A percentile compares a stretch with the other conserved stretches of the same genome.
phyloP scores from a whole-genome alignment of 2,888 invertebrate species.

The Philereme vetulata region DNA sequence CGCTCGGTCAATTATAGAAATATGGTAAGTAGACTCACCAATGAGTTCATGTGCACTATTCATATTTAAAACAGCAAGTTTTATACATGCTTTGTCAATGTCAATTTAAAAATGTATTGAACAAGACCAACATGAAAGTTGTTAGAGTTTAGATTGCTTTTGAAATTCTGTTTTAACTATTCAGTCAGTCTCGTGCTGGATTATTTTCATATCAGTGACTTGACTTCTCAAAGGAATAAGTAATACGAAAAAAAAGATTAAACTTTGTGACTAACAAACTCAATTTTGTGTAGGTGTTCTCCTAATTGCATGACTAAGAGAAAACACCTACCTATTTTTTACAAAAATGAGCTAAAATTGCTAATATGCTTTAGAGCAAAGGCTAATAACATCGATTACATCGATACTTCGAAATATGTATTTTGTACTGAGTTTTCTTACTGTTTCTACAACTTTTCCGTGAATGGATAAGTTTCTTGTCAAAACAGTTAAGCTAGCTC shows the following conservation, averaged over 20 bases:
- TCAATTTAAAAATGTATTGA: conserved; percentile 21
- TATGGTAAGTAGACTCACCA: conserved; percentile 30
- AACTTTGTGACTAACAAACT: conserved; percentile 15
- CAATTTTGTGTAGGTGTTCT: conserved; percentile 9
- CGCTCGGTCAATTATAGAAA: too few relatives aligned
- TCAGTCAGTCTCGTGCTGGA: conserved; percentile 4
- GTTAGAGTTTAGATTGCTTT: conserved; percentile 17
- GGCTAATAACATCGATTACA: too few relatives aligned
- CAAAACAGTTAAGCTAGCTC: too few relatives aligned
- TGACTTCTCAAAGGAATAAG: conserved; percentile 9
- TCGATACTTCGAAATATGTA: too few relatives aligned
- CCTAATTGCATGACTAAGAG: too few relatives aligned
- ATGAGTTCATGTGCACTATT: conserved; percentile 35
- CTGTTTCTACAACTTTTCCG: too few relatives aligned
- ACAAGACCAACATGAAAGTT: conserved; percentile 14
- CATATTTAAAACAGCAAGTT: conserved; percentile 19
- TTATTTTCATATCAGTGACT: conserved; percentile 11
- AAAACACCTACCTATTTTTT: too few relatives aligned
- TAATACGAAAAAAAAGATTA: conserved; percentile 6
- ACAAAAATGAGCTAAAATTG: too few relatives aligned
- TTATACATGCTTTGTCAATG: conserved; percentile 8
- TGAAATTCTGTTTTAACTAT: conserved; percentile 11
- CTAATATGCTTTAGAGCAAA: too few relatives aligned
- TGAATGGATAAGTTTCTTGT: too few relatives aligned
- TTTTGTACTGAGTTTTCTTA: too few relatives aligned